Percentiles rank a stretch among this genome's conserved stretches.
Conservation (phyloP, 2,888 invertebrate genomes). For the Melieria picta region DNA sequence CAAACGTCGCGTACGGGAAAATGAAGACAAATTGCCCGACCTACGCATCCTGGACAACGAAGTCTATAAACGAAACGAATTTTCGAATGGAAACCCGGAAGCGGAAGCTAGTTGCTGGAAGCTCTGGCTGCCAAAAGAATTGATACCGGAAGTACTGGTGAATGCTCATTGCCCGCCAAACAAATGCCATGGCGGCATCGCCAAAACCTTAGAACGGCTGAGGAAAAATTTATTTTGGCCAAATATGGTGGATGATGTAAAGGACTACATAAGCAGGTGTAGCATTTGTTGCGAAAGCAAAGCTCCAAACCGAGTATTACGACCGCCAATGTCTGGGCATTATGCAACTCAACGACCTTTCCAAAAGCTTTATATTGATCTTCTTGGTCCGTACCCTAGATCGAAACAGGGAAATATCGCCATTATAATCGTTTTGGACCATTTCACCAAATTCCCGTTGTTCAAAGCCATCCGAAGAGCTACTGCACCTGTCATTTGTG, state of each 20-base stretch:
- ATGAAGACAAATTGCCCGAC: no score
- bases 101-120: conserved; percentile 30
- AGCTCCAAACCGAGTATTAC: conserved; percentile 21
- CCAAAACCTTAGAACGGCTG: conserved; percentile 28
- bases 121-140: conserved; percentile 26
- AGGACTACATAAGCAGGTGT: conserved; percentile 17
- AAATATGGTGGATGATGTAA: conserved; percentile 19
- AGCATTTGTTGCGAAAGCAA: conserved; percentile 20
- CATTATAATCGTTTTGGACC: conserved; percentile 35
- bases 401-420: conserved; percentile 36
- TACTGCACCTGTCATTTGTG: conserved; percentile 22
- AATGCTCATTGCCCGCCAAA: no score
- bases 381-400: conserved; percentile 35
- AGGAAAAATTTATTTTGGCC: conserved; percentile 31
- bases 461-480: conserved; percentile 36
- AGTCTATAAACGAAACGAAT: conserved; percentile 20
- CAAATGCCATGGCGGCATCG: no score
- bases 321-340: conserved; percentile 22
- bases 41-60: background rate
- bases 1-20: no score
- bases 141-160: conserved; percentile 10
- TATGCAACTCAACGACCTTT: conserved; percentile 21
- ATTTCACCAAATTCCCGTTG: conserved; percentile 35
- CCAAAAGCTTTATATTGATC: conserved; percentile 28
- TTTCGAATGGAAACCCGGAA: conserved; percentile 13